Base-by-base conservation (phyloP, 2,797 vertebrate genomes). In the Tapirus indicus region DNA sequence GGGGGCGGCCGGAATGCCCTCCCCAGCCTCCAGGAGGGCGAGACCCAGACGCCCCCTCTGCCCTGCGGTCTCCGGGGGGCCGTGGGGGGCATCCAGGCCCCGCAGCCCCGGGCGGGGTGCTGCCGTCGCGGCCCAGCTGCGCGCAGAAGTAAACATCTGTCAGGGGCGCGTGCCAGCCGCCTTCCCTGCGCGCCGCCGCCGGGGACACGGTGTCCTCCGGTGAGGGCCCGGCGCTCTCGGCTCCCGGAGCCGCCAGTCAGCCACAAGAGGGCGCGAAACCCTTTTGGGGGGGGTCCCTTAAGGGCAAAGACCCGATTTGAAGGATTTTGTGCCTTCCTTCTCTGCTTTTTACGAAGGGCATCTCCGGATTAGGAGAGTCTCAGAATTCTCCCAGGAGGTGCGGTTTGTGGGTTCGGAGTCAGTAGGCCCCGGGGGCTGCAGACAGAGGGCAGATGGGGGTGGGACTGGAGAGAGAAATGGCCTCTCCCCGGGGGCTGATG, bases 181-280 rank as follows among this genome's bases (percentile, higher is more conserved):
- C 41, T 64, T 72, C 94, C 44, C 92, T 44, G 92, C 83, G 92
- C 84, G 90, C 96, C 95, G 94, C 91, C 32, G 71, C 69, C 71
- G 86, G 97, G 98, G 98, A 98, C 98, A 97, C 97, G 17, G 98
- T 97, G 98, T 98, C 97, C 98, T 98, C 98, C 97, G 95, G 97
- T 94, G 41, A 96, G 95, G 96, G 95, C 97, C 96, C 3, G 86
- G 97, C 90, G 88, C 93, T 77, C 92, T 69, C 56, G 41, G 64
- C 96, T 74, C 84, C 69, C 9, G 58, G 86, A 91, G 83, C 66
- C 32, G 77, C 79, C 49, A 18, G 71, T 80, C 79, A 62, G 75
- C 98, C 98, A 85, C 98, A 86, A 97, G 98, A 96, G 97, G 98
- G 98, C 98, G 97, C 95, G 91, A 95, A 91, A 72, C 58, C 47